phyloP scores from a whole-genome alignment of 2,113 vertebrate genomes.

The Vulpes lagopus region DNA sequence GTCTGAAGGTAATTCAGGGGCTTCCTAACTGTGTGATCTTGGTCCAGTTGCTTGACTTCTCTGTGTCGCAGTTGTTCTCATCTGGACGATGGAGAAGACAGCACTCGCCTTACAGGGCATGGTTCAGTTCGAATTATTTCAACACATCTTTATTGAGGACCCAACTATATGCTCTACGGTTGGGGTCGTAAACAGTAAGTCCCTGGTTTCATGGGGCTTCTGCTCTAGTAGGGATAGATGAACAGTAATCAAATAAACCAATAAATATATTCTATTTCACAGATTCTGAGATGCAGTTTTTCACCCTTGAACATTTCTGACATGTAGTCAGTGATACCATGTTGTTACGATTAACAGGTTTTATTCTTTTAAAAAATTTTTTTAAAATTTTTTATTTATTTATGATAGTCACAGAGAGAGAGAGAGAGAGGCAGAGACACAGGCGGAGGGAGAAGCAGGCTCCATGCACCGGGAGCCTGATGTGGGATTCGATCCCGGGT shows the following conservation, averaged over 20 bases:
- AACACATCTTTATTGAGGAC: background rate
- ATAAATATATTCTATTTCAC: background rate
- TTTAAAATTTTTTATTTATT: too few species aligned
- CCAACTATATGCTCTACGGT: background rate
- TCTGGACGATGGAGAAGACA: background rate
- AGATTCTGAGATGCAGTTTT: background rate
- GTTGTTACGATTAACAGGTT: background rate
- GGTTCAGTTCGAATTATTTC: background rate
- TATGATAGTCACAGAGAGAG: too few species aligned
- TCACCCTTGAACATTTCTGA: background rate
- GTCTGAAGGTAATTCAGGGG: background rate
- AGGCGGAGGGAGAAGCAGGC: too few species aligned
- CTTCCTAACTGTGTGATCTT: background rate
- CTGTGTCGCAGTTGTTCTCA: background rate
- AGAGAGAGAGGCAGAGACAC: too few species aligned
- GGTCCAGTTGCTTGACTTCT: background rate
- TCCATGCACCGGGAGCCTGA: too few species aligned
- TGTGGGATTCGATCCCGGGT: too few species aligned
- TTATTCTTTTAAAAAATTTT: background rate
- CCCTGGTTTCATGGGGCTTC: background rate
- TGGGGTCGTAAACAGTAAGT: background rate
- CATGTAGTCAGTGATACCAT: accelerated
- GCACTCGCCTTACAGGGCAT: background rate
- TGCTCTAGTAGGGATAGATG: background rate
- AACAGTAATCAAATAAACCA: background rate